Percentiles rank a stretch among this genome's conserved stretches.
phyloP scores from a whole-genome alignment of 2,113 vertebrate genomes.

The Saguinus imperator region DNA sequence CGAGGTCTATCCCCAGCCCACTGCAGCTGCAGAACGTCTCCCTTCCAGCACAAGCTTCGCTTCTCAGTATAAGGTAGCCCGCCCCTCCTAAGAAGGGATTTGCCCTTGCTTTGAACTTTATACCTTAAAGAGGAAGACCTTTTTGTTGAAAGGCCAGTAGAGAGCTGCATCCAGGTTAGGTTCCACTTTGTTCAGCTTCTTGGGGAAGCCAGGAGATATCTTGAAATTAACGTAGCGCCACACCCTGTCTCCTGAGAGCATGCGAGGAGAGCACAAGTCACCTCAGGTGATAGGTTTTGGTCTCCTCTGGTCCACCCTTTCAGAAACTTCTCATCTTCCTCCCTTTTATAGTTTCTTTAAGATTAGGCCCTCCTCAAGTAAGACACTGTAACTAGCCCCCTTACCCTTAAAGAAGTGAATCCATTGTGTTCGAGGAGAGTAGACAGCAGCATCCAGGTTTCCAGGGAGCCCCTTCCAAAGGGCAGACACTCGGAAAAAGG shows the following conservation, averaged over 20 bases:
- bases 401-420: slow-evolving; percentile 94
- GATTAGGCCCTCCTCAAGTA: not conserved
- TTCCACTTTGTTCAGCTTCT: slow-evolving; percentile 85
- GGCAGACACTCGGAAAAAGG: slow-evolving; percentile 83
- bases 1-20: not conserved
- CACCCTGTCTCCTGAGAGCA: slow-evolving; percentile 86
- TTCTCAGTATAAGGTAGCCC: not conserved
- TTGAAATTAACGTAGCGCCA: slow-evolving; percentile 89
- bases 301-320: not conserved
- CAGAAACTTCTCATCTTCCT: not conserved
- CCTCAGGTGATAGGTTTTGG: not conserved
- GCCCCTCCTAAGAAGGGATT: not conserved
- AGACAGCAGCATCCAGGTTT: slow-evolving; percentile 88
- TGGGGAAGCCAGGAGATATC: slow-evolving; percentile 90
- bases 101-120: not conserved
- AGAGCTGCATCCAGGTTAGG: slow-evolving; percentile 89
- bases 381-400: not conserved
- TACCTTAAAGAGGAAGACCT: slow-evolving; percentile 94
- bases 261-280: slow-evolving; percentile 25
- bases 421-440: slow-evolving; percentile 89
- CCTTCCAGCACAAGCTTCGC: not conserved
- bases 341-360: not conserved
- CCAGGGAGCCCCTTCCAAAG: slow-evolving; percentile 91
- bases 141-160: slow-evolving; percentile 89
- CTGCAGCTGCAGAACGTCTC: not conserved